Percentiles rank a stretch among this genome's conserved stretches.
These are phyloP conservation scores for Bucorvus abyssinicus DNA, from an alignment of 2,797 vertebrate species.

Conservation along the genomic window DNA sequence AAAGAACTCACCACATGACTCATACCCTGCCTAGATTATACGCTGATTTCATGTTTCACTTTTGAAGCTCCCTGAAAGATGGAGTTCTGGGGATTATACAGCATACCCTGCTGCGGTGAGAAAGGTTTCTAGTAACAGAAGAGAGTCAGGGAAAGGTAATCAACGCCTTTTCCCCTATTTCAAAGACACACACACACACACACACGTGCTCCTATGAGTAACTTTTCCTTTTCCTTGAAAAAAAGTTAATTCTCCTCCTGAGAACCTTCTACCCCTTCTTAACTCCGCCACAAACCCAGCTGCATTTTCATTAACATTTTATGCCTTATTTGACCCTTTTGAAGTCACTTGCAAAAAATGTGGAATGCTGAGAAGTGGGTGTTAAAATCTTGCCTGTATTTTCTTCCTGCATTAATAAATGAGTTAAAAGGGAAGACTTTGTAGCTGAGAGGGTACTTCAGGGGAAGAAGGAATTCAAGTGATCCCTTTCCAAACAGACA, in stretches of 20 bases:
- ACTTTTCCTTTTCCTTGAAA: not conserved
- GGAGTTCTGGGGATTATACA: not conserved
- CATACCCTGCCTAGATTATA: not conserved
- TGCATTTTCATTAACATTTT: not conserved
- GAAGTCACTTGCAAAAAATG: not conserved
- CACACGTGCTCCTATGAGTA: not conserved
- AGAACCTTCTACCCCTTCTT: not conserved
- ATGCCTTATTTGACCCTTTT: not conserved
- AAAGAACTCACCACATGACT: not conserved
- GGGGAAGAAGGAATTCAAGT: not conserved
- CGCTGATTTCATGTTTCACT: not conserved
- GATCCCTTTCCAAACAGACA: not conserved
- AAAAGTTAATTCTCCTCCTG: not conserved
- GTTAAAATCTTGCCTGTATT: not conserved
- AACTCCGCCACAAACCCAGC: not conserved
- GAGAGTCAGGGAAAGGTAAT: not conserved
- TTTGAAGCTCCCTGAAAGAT: slow-evolving; percentile 5
- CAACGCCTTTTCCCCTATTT: not conserved
- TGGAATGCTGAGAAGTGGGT: not conserved
- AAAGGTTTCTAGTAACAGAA: slow-evolving; percentile 18
- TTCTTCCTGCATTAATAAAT: not conserved
- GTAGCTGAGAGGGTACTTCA: not conserved
- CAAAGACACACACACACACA: not conserved
- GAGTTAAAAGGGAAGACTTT: not conserved
- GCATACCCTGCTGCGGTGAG: not conserved